These are phyloP conservation scores for Sogatella furcifera DNA, from an alignment of 1,140 invertebrate species.

Conservation along the genomic window DNA sequence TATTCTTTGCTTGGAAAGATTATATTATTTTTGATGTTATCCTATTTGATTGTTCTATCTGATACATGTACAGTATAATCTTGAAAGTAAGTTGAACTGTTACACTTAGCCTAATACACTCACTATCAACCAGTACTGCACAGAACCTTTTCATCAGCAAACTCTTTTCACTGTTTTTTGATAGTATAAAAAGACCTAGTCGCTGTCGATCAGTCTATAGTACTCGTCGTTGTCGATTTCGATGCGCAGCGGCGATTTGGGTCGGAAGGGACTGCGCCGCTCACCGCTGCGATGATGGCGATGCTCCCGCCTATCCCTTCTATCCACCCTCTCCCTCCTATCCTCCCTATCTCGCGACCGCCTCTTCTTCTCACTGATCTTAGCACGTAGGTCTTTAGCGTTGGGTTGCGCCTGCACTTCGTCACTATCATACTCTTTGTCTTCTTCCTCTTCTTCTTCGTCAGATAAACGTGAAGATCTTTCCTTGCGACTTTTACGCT, in stretches of 20 bases:
- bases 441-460: background rate
- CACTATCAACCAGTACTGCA: no score
- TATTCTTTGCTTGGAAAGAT: no score
- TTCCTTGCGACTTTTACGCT: background rate
- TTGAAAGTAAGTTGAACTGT: no score
- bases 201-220: slow-evolving; percentile 8
- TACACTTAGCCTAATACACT: no score
- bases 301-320: background rate
- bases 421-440: background rate
- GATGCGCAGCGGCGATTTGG: slow-evolving; percentile 13
- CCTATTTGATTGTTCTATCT: no score
- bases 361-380: background rate
- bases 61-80: no score
- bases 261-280: background rate
- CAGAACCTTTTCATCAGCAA: no score
- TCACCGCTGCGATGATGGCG: background rate
- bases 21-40: no score
- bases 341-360: background rate
- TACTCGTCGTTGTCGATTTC: slow-evolving; percentile 17
- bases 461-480: background rate
- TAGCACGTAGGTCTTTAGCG: slow-evolving; percentile 1
- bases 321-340: background rate
- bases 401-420: background rate
- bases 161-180: no score
- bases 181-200: background rate